Base-by-base conservation (phyloP, 2,888 invertebrate species). In the Uropetala carovei region DNA sequence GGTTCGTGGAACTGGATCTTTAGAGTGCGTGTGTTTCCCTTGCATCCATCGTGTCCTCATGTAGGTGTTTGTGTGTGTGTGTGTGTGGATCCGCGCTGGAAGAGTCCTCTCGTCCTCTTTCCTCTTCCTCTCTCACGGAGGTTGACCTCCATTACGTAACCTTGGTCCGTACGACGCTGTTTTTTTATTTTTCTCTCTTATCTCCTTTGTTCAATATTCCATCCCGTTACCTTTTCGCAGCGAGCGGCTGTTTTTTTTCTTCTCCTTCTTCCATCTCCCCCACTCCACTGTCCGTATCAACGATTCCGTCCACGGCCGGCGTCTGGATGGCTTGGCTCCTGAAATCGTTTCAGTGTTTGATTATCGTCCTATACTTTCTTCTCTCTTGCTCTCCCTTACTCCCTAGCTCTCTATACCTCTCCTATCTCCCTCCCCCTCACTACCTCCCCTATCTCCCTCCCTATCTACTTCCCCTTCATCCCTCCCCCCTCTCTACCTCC, bases 291-390 rank as follows among this genome's bases (percentile, higher is more conserved):
- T 18, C 0, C 89, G 18, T 64, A 68, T 89, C 60, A 60, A 11
- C 43, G 68, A 89, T 89, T 89, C 89, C 64, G 89, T 64, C 64
- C 89, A 89, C 89, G 89, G 89, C 89, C 18, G 27, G 43, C 68
- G 64, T 89, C 89, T 89, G 30, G 64, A 89, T 89, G 89, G 89
- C 30, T n/a, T 60, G 43, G 64, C 89, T 64, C 43, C 89, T 64
- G 30, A 30, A 89, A 89, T 89, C 89, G 89, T 89, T 89, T 59
- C 89, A 64, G 89, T 89, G 89, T 68, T 89, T 89, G 89, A 89
- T 89, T 89, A 89, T 68, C 68, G 43, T 22, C 30, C n/a, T 11
- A 18, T 75, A 11, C 13, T 3, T 75, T 75, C 22, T 22, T 75
- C 18, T 60, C 18, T 60, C 18, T 4, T 0, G 18, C 60, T 60